A percentile compares a stretch with the other conserved stretches of the same genome.
These are phyloP conservation scores for Stegodyphus mimosarum DNA, from an alignment of 1,140 invertebrate genomes.

Conservation along the genomic window DNA sequence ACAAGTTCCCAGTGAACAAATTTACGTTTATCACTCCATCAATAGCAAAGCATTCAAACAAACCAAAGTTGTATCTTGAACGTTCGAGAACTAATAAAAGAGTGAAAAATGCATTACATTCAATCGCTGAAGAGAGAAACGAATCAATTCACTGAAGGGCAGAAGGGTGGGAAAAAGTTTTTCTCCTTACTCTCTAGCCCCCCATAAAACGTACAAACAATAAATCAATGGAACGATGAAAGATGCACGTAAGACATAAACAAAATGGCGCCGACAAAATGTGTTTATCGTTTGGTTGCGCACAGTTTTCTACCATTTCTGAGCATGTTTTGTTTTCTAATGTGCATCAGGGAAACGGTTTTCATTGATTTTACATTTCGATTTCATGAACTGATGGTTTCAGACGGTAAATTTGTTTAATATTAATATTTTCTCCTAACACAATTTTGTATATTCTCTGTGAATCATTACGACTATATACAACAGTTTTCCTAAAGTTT, in stretches of 20 bases:
- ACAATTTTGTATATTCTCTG: no score
- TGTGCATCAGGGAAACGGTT: not conserved
- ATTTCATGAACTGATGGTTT: not conserved
- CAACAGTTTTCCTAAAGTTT: no score
- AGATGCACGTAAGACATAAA: slow-evolving; percentile 1
- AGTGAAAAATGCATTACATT: not conserved
- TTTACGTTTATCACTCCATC: no score
- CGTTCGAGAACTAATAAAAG: not conserved
- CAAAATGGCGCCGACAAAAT: not conserved
- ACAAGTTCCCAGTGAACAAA: no score
- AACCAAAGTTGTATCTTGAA: no score
- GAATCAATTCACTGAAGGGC: not conserved
- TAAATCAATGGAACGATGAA: slow-evolving; percentile 2
- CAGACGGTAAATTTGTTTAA: not conserved
- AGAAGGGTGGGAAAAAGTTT: not conserved
- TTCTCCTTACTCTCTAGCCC: not conserved
- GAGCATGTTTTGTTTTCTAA: not conserved
- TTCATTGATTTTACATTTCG: not conserved
- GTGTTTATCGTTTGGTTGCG: not conserved
- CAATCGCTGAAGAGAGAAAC: not conserved
- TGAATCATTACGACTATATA: no score
- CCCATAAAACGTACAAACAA: not conserved
- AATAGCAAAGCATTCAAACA: no score
- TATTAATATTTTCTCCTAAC: not conserved
- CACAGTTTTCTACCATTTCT: not conserved